Base-by-base conservation (phyloP, 2,113 vertebrate species). In the Promerops cafer region DNA sequence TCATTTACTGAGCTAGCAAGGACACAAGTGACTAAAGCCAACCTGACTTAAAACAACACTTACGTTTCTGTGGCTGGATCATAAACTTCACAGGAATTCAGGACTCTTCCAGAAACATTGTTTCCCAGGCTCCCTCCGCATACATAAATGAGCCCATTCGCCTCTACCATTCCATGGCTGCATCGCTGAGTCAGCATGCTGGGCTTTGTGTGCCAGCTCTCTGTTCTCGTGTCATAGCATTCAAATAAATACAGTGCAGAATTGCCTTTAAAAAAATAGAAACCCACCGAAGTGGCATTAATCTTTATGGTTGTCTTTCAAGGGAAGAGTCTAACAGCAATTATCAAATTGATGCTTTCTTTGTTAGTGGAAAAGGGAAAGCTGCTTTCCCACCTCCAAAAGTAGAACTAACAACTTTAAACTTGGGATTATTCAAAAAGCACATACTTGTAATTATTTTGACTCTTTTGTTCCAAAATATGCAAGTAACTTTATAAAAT, bases 141-240 rank as follows among this genome's bases (percentile, higher is more conserved):
- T 4, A 99, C 99, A 50, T 99, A 99, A 97, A 99, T 99, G 45
- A 99, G 98, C 35, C 99, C 99, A 5, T 98, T 98, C 1, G 99
- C 99, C 92, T 99, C 99, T 47, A 99, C 99, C 91, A 99, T 99
- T 11, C 99, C 99, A 3, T 99, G 99, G 95, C 99, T 99, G 97
- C 99, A 99, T 63, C 99, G 99, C 13, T 99, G 99, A 90, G 99
- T 98, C 89, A 99, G 98, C 99, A 99, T 99, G 98, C 98, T 99
- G 94, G 98, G 98, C 88, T 99, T 99, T 7, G 99, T 98, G 97
- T 99, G 98, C 99, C 99, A 99, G 50, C 99, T 99, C 96, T 99
- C 99, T 6, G 99, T 99, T 92, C 99, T 98, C 0, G 99, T 99
- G 96, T 99, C 99, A 24, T 99, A 99, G 95, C 99, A 99, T 96